These are phyloP conservation scores for Nothoprocta pentlandii DNA, from an alignment of 2,113 vertebrate genomes.

Conservation along the genomic window DNA sequence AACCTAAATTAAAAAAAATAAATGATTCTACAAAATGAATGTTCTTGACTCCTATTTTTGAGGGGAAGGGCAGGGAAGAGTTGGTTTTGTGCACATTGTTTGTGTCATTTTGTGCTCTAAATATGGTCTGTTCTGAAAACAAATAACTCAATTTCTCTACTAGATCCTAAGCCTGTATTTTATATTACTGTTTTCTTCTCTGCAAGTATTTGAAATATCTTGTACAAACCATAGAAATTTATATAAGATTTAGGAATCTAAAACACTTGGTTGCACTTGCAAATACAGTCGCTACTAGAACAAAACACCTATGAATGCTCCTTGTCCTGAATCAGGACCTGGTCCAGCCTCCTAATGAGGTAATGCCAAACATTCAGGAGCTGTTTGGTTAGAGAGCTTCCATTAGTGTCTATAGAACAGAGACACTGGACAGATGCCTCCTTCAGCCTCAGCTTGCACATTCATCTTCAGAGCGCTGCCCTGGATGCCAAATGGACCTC, in stretches of 20 bases:
- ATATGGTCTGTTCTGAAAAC: not conserved
- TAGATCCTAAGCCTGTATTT: not conserved
- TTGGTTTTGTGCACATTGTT: not conserved
- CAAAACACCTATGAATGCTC: not conserved
- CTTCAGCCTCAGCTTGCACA: not conserved
- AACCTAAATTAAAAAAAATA: not conserved
- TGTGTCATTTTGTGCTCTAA: not conserved
- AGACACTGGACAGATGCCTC: fast-evolving
- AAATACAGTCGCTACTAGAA: not conserved
- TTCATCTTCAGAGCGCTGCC: not conserved
- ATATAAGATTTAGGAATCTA: not conserved
- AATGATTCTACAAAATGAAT: fast-evolving
- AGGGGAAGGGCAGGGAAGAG: not conserved
- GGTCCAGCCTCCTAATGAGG: not conserved
- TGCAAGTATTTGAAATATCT: not conserved
- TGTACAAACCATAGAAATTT: not conserved
- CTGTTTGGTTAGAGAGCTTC: not conserved
- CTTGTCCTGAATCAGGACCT: not conserved
- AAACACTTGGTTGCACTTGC: not conserved
- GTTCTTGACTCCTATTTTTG: not conserved
- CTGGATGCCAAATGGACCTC: fast-evolving
- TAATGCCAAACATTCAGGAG: not conserved
- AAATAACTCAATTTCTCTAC: not conserved
- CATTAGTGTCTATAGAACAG: not conserved
- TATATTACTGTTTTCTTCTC: not conserved